Evolutionary conservation across 2,113 vertebrate species (phyloP).

Genomic region (Solenodon paradoxus): DNA sequence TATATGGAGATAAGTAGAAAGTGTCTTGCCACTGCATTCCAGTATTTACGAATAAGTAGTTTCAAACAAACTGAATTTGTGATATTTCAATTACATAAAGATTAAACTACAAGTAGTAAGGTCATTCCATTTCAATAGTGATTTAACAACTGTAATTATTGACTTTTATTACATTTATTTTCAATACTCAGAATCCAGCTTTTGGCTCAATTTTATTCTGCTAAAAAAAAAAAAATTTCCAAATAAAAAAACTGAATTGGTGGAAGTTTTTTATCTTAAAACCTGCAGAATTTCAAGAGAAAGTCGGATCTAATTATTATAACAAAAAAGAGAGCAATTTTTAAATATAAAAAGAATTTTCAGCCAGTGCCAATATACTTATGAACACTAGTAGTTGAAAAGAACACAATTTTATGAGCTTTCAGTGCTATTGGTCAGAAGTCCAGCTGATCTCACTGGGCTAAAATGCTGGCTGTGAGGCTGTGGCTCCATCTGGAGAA

Average conservation of each 20-base stretch:
- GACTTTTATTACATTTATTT: not conserved
- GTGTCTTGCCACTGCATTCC: not conserved
- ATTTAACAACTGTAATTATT: not conserved
- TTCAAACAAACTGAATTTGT: not conserved
- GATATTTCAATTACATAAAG: not conserved
- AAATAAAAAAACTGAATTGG: not conserved
- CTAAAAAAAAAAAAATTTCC: not conserved
- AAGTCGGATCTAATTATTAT: not conserved
- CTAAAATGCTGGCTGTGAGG: no score
- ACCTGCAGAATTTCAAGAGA: not conserved
- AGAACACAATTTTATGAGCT: no score
- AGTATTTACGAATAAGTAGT: not conserved
- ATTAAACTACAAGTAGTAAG: no score
- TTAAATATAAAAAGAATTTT: not conserved
- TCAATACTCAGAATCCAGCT: not conserved
- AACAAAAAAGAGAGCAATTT: not conserved
- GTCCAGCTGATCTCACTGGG: no score
- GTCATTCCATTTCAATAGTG: no score
- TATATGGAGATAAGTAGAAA: no score
- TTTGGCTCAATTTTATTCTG: not conserved
- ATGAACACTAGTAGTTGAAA: no score
- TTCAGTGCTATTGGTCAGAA: no score
- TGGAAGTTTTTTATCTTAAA: not conserved
- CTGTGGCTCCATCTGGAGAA: no score
- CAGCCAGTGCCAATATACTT: not conserved